Conservation (phyloP, 2,888 invertebrate genomes). For the Drosophila niveifrons region DNA sequence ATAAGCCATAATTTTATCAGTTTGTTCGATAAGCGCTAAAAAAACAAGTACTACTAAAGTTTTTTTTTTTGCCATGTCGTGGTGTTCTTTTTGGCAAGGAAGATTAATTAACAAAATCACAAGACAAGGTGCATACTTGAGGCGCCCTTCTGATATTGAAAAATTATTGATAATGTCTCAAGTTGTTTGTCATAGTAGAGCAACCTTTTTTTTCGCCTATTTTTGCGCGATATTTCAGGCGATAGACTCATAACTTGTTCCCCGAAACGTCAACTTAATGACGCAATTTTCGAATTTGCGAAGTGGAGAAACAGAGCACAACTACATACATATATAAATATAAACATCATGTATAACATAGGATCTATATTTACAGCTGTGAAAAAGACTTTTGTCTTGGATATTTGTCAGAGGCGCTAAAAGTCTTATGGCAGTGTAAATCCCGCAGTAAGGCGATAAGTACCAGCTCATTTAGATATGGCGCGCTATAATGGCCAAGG, state of each 20-base stretch:
- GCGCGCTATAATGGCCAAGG: conserved; percentile 2
- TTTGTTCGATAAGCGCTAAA: conserved; percentile 33
- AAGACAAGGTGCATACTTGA: conserved; percentile 11
- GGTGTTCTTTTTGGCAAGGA: conserved; percentile 9
- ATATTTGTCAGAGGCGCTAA: conserved; percentile 8
- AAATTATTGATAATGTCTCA: neutral
- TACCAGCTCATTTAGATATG: conserved; percentile 17
- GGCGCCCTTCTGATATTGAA: neutral
- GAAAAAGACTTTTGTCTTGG: neutral
- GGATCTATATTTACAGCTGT: conserved; percentile 12
- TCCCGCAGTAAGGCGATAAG: conserved; percentile 23
- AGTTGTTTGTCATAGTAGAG: neutral
- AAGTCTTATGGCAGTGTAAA: conserved; percentile 12
- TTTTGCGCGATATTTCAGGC: conserved; percentile 1
- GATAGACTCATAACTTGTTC: conserved; percentile 22
- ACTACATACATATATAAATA: neutral
- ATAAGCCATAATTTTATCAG: conserved; percentile 27
- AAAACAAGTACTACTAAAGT: conserved; percentile 7
- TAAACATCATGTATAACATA: neutral
- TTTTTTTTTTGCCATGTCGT: conserved; percentile 3
- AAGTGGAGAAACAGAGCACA: conserved; percentile 1
- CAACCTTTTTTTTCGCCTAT: neutral
- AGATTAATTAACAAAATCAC: conserved; percentile 27
- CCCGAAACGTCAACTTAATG: conserved; percentile 27
- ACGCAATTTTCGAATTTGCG: conserved; percentile 31